Percentiles rank a stretch among this genome's conserved stretches.
phyloP scores from a whole-genome alignment of 2,113 vertebrate genomes.

The Oophaga pumilio region DNA sequence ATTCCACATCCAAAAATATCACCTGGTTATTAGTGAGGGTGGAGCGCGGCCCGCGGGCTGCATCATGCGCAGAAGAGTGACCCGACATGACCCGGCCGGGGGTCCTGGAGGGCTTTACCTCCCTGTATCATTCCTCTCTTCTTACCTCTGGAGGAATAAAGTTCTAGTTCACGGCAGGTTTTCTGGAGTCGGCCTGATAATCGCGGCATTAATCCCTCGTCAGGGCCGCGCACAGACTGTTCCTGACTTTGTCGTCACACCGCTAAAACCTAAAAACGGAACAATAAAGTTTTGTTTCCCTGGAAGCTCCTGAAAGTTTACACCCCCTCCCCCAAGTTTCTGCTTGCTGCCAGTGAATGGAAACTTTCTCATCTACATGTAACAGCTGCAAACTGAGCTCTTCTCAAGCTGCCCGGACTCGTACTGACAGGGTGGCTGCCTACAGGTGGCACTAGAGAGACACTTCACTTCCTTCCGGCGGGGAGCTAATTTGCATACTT shows the following conservation, averaged over 20 bases:
- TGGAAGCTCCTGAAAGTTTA: neutral
- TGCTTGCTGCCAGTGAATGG: neutral
- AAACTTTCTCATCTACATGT: neutral
- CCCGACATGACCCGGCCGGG: neutral
- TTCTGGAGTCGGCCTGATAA: neutral
- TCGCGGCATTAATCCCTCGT: conserved; percentile 8
- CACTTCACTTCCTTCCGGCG: no score
- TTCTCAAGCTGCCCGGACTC: neutral
- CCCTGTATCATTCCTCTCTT: neutral
- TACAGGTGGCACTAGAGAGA: no score
- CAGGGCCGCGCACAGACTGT: neutral
- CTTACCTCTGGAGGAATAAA: neutral
- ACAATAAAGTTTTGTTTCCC: neutral
- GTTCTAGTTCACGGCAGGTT: neutral
- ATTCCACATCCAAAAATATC: conserved; percentile 9
- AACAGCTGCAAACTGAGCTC: neutral
- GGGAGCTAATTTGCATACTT: no score
- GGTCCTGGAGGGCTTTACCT: neutral
- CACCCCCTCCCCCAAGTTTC: neutral
- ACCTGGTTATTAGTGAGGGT: conserved; percentile 11
- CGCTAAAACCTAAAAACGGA: neutral
- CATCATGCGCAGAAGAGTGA: neutral
- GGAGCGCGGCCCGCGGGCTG: neutral
- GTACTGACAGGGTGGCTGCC: no score
- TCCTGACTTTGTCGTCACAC: neutral